Base-by-base conservation (phyloP, 2,797 vertebrate genomes). In the Urosaurus nigricauda region DNA sequence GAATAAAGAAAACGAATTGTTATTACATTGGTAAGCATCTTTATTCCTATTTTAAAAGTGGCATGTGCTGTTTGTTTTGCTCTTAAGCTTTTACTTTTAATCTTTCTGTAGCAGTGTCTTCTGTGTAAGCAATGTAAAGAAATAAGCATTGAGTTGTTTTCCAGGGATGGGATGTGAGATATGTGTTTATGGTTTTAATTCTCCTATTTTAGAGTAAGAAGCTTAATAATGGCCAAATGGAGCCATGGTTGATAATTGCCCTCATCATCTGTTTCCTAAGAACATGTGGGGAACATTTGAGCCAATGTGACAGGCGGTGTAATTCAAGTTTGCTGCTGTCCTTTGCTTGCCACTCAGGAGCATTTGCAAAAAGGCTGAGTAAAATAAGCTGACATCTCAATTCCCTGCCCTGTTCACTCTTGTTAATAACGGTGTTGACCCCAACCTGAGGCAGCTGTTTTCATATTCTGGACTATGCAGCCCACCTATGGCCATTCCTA, bases 401-500 rank as follows among this genome's bases (percentile, higher is more conserved):
- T 86, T 86, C 84, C 79, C 84, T 77, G 71, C 47, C 63, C 78
- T 63, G 21, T 51, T 87, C 53, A 29, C 37, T 58, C 7, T 12
- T 70, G 32, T 60, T 88, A 85, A 85, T 88, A 82, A 77, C 29
- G 85, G 83, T 53, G 84, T 40, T 82, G 79, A 85, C 71, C 78
- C 79, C 40, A 88, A 71, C 37, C 71, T 82, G 51, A 77, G 37
- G 40, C 58, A 79, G 58, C 70, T 85, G 87, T 82, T 85, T 88
- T 81, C 73, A 60, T 58, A 85, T 85, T 82, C 79, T 71, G 47
- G 5, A 47, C 47, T 51, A 58, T 82, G 35, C 37, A 77, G 56
- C 40, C 60, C 47, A 88, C 87, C 83, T 71, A 81, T 90, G 58
- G 29, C 70, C 83, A 37, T 85, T 90, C 86, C 86, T 84, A 47